phyloP scores from a whole-genome alignment of 2,888 invertebrate species.

The Tiliacea citrago region DNA sequence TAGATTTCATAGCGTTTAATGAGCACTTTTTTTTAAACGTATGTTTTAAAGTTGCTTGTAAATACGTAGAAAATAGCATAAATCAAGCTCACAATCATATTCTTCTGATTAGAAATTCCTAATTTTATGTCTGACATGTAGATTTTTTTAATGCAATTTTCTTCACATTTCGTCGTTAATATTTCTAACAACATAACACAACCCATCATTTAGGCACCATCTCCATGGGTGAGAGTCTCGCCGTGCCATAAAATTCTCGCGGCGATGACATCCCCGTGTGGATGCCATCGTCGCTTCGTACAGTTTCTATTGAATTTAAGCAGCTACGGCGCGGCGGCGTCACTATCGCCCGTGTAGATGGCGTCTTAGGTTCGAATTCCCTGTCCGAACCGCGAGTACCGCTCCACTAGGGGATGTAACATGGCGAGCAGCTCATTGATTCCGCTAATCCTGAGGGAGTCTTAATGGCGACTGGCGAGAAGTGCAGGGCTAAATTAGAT shows the following conservation, averaged over 20 bases:
- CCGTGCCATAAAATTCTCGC: no score
- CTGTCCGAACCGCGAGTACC: conserved; percentile 11
- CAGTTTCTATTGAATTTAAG: no score
- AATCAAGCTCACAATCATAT: background rate
- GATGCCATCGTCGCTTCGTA: no score
- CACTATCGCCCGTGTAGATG: no score
- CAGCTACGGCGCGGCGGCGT: no score
- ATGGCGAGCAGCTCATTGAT: conserved; percentile 78
- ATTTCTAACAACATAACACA: background rate
- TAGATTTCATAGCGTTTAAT: no score
- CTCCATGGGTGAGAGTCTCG: no score
- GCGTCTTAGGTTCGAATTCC: background rate
- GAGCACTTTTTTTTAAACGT: no score
- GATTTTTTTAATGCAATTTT: background rate
- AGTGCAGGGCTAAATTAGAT: conserved; percentile 74
- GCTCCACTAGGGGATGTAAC: conserved; percentile 20
- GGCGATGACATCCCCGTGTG: no score
- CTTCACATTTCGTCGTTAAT: background rate
- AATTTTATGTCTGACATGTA: background rate
- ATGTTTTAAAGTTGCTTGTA: no score
- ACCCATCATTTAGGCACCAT: background rate
- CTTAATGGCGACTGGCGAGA: conserved; percentile 74
- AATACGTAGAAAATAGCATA: no score
- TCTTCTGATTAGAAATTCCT: background rate
- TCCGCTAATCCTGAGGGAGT: conserved; percentile 83